Evolutionary conservation across 2,113 vertebrate genomes (phyloP), one percentile per base, ranked within the genome.

Genomic region (Platichthys flesus): DNA sequence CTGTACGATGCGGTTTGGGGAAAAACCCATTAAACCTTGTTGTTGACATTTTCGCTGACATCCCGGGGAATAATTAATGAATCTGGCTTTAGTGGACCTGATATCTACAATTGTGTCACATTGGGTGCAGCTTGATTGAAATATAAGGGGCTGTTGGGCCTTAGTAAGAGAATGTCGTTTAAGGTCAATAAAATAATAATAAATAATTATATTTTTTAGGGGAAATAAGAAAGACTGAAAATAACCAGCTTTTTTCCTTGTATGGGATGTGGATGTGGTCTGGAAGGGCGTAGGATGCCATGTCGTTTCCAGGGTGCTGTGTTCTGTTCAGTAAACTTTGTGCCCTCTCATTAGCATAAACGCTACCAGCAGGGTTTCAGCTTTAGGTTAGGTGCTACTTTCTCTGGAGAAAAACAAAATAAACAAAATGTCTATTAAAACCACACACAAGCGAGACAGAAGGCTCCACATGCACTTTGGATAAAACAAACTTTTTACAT

Each of bases 311-410:
- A 81, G 60, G 62, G 47, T 86, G 76, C 62, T 65, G 56, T 76
- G 37, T 73, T 57, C 24, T 80, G 55, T 67, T 83, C 21, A 58
- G 82, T 81, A 78, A 79, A 79, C 15, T 23, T 60, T 26, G 74
- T 28, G 18, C 52, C 73, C 66, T 83, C 63, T 90, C 82, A 90
- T 89, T 89, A 88, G 76, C 67, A 20, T 78, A 85, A 90, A 84
- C 60, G 59, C 72, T 74, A 56, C 45, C 78, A 84, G 69, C 66
- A 82, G 71, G 21, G 52, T 64, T 49, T 76, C 28, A 79, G 59
- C 40, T 67, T 10, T 28, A 9, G 16, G 47, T 42, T 40, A 54
- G 23, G 35, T 59, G 49, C 47, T 40, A 20, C 35, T 74, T 78
- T 72, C 18, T 67, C 63, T 55, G 8, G 51, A 15, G 20, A 9